Evolutionary conservation across 2,888 invertebrate species (phyloP).

Genomic region (Hyalella azteca): DNA sequence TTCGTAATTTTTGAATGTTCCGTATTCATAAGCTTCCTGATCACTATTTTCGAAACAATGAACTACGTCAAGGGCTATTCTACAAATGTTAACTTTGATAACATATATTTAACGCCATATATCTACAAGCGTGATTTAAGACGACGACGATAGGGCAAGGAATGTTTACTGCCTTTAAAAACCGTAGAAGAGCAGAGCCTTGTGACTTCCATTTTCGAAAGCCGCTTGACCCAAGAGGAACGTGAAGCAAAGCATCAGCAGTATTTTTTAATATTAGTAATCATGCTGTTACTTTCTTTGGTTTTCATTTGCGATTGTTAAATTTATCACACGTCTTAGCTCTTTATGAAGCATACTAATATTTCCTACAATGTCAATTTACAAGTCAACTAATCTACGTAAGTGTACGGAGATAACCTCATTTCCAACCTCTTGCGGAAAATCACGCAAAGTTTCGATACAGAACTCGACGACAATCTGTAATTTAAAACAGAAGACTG

Average conservation of each 20-base stretch:
- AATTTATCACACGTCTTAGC: constrained; percentile 21
- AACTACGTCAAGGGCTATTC: neutral
- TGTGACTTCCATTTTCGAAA: neutral
- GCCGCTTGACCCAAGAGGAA: neutral
- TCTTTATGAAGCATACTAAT: constrained; percentile 19
- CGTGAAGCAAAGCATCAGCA: neutral
- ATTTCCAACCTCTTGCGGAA: constrained; percentile 25
- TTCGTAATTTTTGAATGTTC: constrained; percentile 2
- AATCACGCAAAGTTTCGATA: constrained; percentile 8
- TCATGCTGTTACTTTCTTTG: neutral
- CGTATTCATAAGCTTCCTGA: constrained; percentile 9
- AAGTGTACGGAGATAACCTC: constrained; percentile 25
- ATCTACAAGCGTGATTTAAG: neutral
- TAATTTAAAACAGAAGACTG: constrained; percentile 2
- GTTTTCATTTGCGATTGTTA: neutral
- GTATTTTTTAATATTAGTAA: neutral
- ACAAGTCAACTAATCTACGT: neutral
- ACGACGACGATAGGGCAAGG: neutral
- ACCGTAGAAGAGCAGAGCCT: neutral
- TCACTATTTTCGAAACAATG: constrained; percentile 10
- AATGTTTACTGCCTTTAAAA: neutral
- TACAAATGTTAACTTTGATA: constrained; percentile 9
- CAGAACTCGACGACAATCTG: neutral
- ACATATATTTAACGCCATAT: constrained; percentile 13
- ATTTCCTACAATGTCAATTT: constrained; percentile 14